Evolutionary conservation across 2,113 vertebrate genomes (phyloP), one percentile per base, ranked within the genome.

Genomic region (Euleptes europaea): DNA sequence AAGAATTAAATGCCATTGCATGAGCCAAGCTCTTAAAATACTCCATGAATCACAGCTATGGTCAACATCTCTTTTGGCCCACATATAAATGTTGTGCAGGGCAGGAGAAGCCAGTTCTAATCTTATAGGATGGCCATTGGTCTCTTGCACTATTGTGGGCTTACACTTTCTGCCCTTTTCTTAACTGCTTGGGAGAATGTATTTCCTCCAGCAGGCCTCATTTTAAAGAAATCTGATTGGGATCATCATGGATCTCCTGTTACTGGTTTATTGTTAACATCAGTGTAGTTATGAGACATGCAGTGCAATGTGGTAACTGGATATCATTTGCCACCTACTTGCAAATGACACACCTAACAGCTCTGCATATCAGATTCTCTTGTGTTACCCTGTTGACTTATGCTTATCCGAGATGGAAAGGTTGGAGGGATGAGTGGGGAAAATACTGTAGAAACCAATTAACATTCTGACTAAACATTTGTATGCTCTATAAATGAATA

Each of bases 91-190:
- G 44, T n/a, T 47, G 26, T 67, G 42, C 70, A 74, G 44, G 70
- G 70, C 78, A 67, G 33, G 73, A 86, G 82, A 87, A 84, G 23
- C 69, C 38, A 78, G 63, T 71, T 78, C 51, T 78, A 78, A 84
- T 84, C 49, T 21, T 71, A 40, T 28, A 63, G 60, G 26, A 78
- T 63, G 31, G 15, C 71, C 66, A 78, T 71, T 63, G 82, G 40
- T 17, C 47, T 79, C 83, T 44, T 60, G 19, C 9, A 83, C 77
- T 70, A 67, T 75, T 33, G 86, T 82, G 4, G 21, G n/a, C 6
- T 78, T 91, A 77, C 40, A 13, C 57, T 33, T 78, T 86, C 65
- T 79, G 4, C 83, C 42, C 82, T 54, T 35, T 33, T 65, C 5
- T 49, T 76, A 84, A 84, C 26, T 76, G 33, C 49, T 69, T 78